Conservation (phyloP, 2,113 vertebrate species). For the Leptosomus discolor region DNA sequence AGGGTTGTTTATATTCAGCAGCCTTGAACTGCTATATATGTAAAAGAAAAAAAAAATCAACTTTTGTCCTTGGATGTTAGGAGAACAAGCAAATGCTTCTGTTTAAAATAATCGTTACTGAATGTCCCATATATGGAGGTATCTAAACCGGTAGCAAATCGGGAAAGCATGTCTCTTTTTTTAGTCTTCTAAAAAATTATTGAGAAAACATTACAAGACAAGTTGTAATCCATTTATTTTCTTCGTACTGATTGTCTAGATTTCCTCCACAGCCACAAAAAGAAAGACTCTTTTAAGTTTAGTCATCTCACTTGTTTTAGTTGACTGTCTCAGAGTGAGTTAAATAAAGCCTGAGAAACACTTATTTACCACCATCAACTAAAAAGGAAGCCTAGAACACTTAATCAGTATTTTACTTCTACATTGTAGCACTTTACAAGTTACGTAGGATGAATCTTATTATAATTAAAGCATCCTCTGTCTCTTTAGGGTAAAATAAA, state of each 20-base stretch:
- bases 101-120: neutral
- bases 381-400: neutral
- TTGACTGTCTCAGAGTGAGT: neutral
- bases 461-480: neutral
- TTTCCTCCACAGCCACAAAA: neutral
- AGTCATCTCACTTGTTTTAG: neutral
- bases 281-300: neutral
- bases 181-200: neutral
- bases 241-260: neutral
- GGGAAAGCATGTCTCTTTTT: neutral
- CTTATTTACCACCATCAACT: neutral
- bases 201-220: neutral
- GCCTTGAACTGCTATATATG: neutral
- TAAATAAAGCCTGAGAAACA: neutral
- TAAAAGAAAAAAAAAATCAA: neutral
- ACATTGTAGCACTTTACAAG: neutral
- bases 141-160: neutral
- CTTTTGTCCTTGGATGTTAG: neutral
- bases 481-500: neutral
- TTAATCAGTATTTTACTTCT: neutral
- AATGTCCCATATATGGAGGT: neutral
- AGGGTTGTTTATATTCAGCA: neutral
- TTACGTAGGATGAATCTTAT: neutral
- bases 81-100: neutral
- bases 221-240: neutral